phyloP scores from a whole-genome alignment of 2,888 invertebrate genomes.

The Dasypogon diadema region DNA sequence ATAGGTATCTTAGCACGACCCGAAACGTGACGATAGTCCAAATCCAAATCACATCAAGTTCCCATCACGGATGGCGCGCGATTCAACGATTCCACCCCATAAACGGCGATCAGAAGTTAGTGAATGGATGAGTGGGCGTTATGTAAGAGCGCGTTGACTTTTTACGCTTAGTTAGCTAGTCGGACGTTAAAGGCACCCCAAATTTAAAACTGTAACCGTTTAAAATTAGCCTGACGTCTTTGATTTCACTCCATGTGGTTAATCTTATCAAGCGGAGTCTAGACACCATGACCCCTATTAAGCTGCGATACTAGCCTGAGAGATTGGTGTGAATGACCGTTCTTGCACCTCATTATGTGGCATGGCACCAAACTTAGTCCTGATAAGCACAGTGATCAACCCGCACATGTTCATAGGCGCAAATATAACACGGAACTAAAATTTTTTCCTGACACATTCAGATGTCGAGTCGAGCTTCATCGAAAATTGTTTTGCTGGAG shows the following conservation, averaged over 20 bases:
- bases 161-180: background rate
- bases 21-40: slow-evolving; percentile 5
- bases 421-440: slow-evolving; percentile 68
- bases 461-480: slow-evolving; percentile 17
- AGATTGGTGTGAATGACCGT: slow-evolving; percentile 31
- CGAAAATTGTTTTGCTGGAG: slow-evolving; percentile 35
- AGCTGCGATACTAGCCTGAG: background rate
- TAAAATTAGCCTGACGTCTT: background rate
- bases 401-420: slow-evolving; percentile 66
- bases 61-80: background rate
- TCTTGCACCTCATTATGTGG: slow-evolving; percentile 34
- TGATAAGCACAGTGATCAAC: background rate
- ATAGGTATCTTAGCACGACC: background rate
- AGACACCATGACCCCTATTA: slow-evolving; percentile 40
- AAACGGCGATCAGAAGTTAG: slow-evolving; percentile 6
- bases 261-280: slow-evolving; percentile 10
- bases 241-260: background rate
- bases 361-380: background rate
- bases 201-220: slow-evolving; percentile 3
- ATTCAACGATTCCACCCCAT: background rate
- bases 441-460: slow-evolving; percentile 58
- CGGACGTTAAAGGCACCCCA: background rate
- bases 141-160: slow-evolving; percentile 3
- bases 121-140: background rate
- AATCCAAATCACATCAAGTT: slow-evolving; percentile 9